Conservation (phyloP, 2,113 vertebrate genomes). For the Microtus ochrogaster region DNA sequence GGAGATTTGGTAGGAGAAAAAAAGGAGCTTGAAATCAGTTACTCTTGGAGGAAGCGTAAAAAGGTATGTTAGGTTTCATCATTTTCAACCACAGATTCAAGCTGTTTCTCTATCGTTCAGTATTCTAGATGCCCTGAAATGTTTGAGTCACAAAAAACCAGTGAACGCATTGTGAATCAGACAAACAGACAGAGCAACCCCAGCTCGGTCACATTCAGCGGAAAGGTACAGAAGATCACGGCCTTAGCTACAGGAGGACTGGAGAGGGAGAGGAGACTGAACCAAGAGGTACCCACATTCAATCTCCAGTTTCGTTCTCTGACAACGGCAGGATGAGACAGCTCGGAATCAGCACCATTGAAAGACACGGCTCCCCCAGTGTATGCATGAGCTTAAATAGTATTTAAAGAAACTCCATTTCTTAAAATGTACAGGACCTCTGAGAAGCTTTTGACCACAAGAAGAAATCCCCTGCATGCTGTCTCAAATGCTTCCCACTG, state of each 20-base stretch:
- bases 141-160: slow-evolving; percentile 59
- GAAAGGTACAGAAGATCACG: slow-evolving; percentile 25
- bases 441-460: slow-evolving; percentile 71
- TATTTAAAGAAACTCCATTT: slow-evolving; percentile 80
- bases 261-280: slow-evolving; percentile 55
- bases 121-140: slow-evolving; percentile 54
- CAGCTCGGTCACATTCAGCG: slow-evolving; percentile 38
- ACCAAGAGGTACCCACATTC: slow-evolving; percentile 68
- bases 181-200: background rate
- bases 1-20: slow-evolving; percentile 54
- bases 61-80: slow-evolving; percentile 13
- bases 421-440: slow-evolving; percentile 80
- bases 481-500: slow-evolving; percentile 60
- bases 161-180: slow-evolving; percentile 33
- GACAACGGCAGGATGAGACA: slow-evolving; percentile 73
- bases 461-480: slow-evolving; percentile 60
- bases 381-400: slow-evolving; percentile 76
- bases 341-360: slow-evolving; percentile 79
- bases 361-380: slow-evolving; percentile 52
- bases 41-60: slow-evolving; percentile 50
- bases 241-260: slow-evolving; percentile 35
- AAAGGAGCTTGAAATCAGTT: slow-evolving; percentile 23
- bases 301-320: slow-evolving; percentile 81
- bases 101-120: slow-evolving; percentile 51
- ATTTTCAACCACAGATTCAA: slow-evolving; percentile 48